Conservation (phyloP, 2,888 invertebrate genomes). For the Camptogramma bilineatum region DNA sequence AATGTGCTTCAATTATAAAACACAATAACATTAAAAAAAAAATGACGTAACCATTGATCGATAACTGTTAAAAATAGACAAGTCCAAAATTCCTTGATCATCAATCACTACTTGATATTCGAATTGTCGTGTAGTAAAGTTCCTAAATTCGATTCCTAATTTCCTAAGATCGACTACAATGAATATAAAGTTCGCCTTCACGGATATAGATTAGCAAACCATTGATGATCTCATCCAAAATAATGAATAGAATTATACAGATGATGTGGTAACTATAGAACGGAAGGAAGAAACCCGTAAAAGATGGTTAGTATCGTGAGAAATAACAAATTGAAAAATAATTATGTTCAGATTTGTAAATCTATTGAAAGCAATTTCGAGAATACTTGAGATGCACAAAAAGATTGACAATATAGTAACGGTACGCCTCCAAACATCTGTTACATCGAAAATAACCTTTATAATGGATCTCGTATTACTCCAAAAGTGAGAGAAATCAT, state of each 20-base stretch:
- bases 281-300: slow-evolving; percentile 48
- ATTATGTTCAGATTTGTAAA: slow-evolving; percentile 46
- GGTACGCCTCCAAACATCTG: slow-evolving; percentile 81
- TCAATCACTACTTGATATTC: slow-evolving; percentile 25
- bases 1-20: neutral
- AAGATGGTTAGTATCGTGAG: slow-evolving; percentile 40
- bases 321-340: slow-evolving; percentile 51
- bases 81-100: neutral
- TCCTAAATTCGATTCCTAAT: too few species aligned
- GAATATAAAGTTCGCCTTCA: slow-evolving; percentile 38
- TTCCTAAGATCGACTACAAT: slow-evolving; percentile 28
- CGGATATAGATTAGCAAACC: slow-evolving; percentile 36
- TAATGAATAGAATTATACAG: neutral
- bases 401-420: slow-evolving; percentile 56
- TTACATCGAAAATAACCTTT: slow-evolving; percentile 48
- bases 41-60: neutral
- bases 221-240: slow-evolving; percentile 36
- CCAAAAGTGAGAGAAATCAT: slow-evolving; percentile 79
- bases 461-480: slow-evolving; percentile 73
- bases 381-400: slow-evolving; percentile 47
- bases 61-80: neutral
- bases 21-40: neutral
- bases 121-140: slow-evolving; percentile 29
- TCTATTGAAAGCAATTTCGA: slow-evolving; percentile 38
- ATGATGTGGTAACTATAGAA: slow-evolving; percentile 16